A percentile compares a stretch with the other conserved stretches of the same genome.
phyloP scores from a whole-genome alignment of 2,113 vertebrate species.

The Camelus dromedarius region DNA sequence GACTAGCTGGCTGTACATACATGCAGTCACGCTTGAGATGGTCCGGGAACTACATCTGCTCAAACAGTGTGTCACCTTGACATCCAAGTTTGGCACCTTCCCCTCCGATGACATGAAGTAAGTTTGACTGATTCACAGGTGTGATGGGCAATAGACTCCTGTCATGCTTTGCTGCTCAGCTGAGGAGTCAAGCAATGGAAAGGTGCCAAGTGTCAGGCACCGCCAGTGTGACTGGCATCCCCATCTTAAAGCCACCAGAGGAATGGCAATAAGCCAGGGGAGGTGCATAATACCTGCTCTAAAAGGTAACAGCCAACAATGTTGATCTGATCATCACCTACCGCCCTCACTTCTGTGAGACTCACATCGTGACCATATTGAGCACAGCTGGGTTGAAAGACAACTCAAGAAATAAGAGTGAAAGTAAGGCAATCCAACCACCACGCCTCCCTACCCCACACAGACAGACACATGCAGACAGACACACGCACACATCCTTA shows the following conservation, averaged over 20 bases:
- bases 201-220: constrained; percentile 48
- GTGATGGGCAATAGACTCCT: constrained; percentile 29
- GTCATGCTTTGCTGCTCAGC: constrained; percentile 68
- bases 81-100: not conserved
- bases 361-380: not conserved
- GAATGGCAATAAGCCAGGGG: not conserved
- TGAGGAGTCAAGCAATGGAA: constrained; percentile 16
- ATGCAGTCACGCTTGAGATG: constrained; percentile 41
- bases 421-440: not conserved
- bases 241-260: not conserved
- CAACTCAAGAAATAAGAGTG: not conserved
- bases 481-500: not conserved
- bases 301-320: not conserved
- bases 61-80: constrained; percentile 41
- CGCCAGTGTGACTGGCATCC: not conserved
- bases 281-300: not conserved
- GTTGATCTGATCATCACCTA: not conserved
- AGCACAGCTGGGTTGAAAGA: not conserved
- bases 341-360: not conserved
- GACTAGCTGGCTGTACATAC: not conserved
- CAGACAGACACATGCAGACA: not conserved
- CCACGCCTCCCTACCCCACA: not conserved
- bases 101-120: constrained; percentile 12
- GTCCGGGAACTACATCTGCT: not conserved
- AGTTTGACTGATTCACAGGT: constrained; percentile 39